Percentiles rank a stretch among this genome's conserved stretches.
Conservation (phyloP, 2,888 invertebrate genomes). For the Acronicta psi region DNA sequence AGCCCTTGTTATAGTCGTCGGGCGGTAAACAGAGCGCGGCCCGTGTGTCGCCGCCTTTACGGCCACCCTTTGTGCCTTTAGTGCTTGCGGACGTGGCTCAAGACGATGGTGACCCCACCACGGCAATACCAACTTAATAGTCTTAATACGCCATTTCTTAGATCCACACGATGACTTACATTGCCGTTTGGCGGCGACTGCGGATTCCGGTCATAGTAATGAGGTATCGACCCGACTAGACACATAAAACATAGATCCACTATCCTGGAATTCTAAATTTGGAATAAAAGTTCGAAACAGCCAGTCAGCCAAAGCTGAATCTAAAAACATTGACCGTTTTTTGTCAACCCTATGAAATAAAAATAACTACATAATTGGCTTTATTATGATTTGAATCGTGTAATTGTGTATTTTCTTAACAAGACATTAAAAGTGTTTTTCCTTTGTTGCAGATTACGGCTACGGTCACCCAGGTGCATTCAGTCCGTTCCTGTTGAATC, state of each 20-base stretch:
- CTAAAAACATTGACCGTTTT: too few relatives aligned
- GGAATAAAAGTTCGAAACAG: neutral
- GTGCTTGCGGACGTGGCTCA: conserved; percentile 76
- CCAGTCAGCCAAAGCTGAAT: neutral
- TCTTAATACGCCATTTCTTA: conserved; percentile 63
- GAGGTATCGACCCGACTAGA: conserved; percentile 27
- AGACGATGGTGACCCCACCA: conserved; percentile 69
- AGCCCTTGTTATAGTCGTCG: conserved; percentile 84
- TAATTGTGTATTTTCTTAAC: conserved; percentile 2
- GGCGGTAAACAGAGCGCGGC: conserved; percentile 82
- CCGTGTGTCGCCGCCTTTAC: conserved; percentile 87
- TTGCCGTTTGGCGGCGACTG: conserved; percentile 37
- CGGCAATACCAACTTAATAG: conserved; percentile 61
- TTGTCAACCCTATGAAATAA: too few relatives aligned
- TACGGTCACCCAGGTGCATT: conserved; percentile 94
- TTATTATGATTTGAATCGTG: too few relatives aligned
- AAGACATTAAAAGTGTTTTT: conserved; percentile 26
- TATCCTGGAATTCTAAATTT: neutral
- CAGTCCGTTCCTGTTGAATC: conserved; percentile 94
- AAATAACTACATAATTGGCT: too few relatives aligned
- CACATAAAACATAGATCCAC: conserved; percentile 10
- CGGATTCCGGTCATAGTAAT: conserved; percentile 31
- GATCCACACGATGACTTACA: conserved; percentile 26
- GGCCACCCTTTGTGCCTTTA: conserved; percentile 82
- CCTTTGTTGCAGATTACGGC: conserved; percentile 91